Base-by-base conservation (phyloP, 2,888 invertebrate species). In the Drosophila paramelanica region DNA sequence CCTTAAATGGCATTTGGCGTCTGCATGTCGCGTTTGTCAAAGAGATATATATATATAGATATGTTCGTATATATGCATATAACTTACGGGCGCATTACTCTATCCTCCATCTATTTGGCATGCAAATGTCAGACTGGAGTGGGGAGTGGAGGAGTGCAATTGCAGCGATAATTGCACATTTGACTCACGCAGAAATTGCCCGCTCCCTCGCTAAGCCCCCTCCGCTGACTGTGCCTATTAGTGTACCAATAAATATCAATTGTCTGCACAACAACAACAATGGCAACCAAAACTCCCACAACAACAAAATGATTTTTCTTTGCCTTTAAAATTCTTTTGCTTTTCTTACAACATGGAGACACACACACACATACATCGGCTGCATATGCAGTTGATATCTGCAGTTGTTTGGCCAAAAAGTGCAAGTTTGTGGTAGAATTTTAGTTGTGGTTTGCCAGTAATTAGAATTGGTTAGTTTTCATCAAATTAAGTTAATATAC, bases 1-100 rank as follows among this genome's bases (percentile, higher is more conserved):
- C 74, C 82, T 80, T 80, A 76, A 79, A 81, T 72, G 83, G 70
- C 73, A 66, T 50, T 81, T 45, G 79, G 72, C 78, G 74, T 71
- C 69, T 47, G 46, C 68, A 39, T 36, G 78, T 65, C 76, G 76
- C 79, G 23, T 61, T 27, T 62, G 51, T 70, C 70, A 76, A 55
- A 57, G 1, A 33, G 13, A 62, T 0, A 33, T 10, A 11, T n/a
- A 39, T 17, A 1, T 8, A 2, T 13, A 41, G 14, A 27, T n/a
- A n/a, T n/a, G n/a, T n/a, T n/a, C n/a, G n/a, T n/a, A 42, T 2
- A 43, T 42, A 20, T 31, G 11, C 5, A 10, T 31, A 13, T 31
- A 11, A 17, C 23, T 23, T 23, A 23, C 23, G 23, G 11, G 5
- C 0, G 25, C 36, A 45, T n/a, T n/a, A 17, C 17, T 36, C 41